Conservation (phyloP, 2,888 invertebrate species). For the Drosophila pseudotakahashii region DNA sequence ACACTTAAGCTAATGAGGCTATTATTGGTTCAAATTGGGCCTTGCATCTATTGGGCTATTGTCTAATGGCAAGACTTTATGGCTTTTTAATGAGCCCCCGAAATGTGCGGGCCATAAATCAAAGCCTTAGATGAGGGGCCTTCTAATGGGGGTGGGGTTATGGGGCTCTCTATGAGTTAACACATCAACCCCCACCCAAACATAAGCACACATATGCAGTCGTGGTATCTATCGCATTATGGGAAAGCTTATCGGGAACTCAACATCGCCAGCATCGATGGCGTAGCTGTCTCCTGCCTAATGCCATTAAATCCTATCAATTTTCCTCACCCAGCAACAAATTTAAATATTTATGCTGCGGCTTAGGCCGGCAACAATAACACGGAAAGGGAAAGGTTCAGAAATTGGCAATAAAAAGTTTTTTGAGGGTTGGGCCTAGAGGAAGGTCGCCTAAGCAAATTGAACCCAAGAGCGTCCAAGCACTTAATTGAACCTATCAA, state of each 20-base stretch:
- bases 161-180: conserved; percentile 36
- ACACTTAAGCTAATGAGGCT: conserved; percentile 50
- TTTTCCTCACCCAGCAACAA: conserved; percentile 61
- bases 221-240: conserved; percentile 55
- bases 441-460: conserved; percentile 41
- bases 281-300: conserved; percentile 49
- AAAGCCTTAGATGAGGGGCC: conserved; percentile 16
- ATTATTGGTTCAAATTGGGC: conserved; percentile 28
- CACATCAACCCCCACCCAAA: conserved; percentile 46
- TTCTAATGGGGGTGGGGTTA: background rate
- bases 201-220: conserved; percentile 17
- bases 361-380: conserved; percentile 59
- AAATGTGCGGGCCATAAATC: conserved; percentile 62
- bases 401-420: conserved; percentile 68
- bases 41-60: conserved; percentile 37
- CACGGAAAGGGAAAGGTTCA: conserved; percentile 58
- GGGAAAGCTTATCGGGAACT: conserved; percentile 58
- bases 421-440: background rate
- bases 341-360: conserved; percentile 72
- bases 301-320: conserved; percentile 79
- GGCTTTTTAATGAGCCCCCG: conserved; percentile 62
- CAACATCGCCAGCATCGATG: conserved; percentile 36
- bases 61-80: conserved; percentile 51
- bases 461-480: conserved; percentile 72
- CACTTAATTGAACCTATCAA: conserved; percentile 77